Percentiles rank a stretch among this genome's conserved stretches.
These are phyloP conservation scores for Ptilonorhynchus violaceus DNA, from an alignment of 2,113 vertebrate genomes.

Conservation along the genomic window DNA sequence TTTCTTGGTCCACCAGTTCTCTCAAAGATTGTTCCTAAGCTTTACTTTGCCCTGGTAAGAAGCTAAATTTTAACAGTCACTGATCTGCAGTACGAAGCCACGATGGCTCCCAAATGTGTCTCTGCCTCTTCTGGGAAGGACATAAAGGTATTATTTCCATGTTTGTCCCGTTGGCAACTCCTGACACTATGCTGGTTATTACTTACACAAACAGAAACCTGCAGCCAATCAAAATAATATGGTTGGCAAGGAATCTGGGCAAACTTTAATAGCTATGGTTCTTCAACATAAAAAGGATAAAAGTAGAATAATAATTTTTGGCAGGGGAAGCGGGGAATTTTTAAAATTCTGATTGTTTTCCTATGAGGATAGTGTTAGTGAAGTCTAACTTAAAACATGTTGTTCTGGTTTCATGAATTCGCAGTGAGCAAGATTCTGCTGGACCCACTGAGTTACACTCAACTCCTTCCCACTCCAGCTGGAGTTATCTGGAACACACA, in stretches of 20 bases:
- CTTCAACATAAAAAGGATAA: constrained; percentile 64
- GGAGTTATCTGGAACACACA: not conserved
- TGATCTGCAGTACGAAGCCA: not conserved
- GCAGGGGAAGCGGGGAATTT: constrained; percentile 39
- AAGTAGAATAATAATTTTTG: constrained; percentile 59
- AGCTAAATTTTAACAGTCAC: not conserved
- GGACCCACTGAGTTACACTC: constrained; percentile 1
- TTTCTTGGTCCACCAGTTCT: not conserved
- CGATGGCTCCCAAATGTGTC: constrained; percentile 14
- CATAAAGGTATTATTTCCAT: constrained; percentile 54
- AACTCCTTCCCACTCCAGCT: not conserved
- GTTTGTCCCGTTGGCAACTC: constrained; percentile 53
- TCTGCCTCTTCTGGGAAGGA: constrained; percentile 51
- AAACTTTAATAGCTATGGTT: constrained; percentile 49
- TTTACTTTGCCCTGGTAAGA: not conserved
- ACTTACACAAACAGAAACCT: constrained; percentile 62
- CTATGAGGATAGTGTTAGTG: constrained; percentile 38
- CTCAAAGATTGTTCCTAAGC: not conserved
- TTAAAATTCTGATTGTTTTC: constrained; percentile 64
- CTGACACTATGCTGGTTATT: constrained; percentile 49
- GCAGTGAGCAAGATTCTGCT: not conserved
- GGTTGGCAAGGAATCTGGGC: constrained; percentile 62
- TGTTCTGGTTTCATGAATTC: not conserved
- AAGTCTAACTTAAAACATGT: constrained; percentile 54
- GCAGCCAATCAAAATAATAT: constrained; percentile 69